Base-by-base conservation (phyloP, 2,797 vertebrate genomes). In the Pangasius larnaudii region DNA sequence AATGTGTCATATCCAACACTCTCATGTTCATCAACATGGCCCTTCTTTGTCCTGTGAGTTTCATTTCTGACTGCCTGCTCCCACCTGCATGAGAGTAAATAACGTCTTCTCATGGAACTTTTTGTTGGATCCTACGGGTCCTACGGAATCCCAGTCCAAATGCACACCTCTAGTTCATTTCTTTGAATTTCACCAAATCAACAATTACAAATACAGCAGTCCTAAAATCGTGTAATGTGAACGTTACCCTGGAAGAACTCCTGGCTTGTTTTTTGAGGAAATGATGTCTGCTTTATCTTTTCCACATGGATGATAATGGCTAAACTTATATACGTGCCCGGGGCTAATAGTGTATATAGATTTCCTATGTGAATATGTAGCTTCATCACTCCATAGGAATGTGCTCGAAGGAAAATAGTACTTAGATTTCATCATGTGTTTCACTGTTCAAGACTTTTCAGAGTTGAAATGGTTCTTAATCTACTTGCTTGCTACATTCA, bases 321-420 rank as follows among this genome's bases (percentile, higher is more conserved):
- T 63, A 63, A 11, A 7, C 19, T 59, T 59, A 22, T 59, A 24
- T 59, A 24, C n/a, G 19, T 39, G 14, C 36, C 69, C 30, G 53
- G n/a, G 27, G 36, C 65, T 49, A 56, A 61, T 22, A 36, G 49
- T 61, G 39, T n/a, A 3, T 30, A 42, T 24, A 69, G 33, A 8
- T 18, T 63, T 27, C n/a, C 63, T 36, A 8, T 65, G 3, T 65
- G 27, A 2, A 8, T 39, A 39, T 75, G 42, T 14, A 39, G 24
- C 24, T 75, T 49, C 10, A 49, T 49, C 27, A 75, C 49, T 56
- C 36, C 7, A 39, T 22, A 18, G 27, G 53, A 39, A 49, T 49
- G 22, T 56, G 85, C 71, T 49, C 71, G 61, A 53, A 27, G 56
- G 18, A 82, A 33, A 86, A 88, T 80, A 56, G 33, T 4, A 78